Evolutionary conservation across 2,888 invertebrate species (phyloP).

Genomic region (Nomada ferruginata): DNA sequence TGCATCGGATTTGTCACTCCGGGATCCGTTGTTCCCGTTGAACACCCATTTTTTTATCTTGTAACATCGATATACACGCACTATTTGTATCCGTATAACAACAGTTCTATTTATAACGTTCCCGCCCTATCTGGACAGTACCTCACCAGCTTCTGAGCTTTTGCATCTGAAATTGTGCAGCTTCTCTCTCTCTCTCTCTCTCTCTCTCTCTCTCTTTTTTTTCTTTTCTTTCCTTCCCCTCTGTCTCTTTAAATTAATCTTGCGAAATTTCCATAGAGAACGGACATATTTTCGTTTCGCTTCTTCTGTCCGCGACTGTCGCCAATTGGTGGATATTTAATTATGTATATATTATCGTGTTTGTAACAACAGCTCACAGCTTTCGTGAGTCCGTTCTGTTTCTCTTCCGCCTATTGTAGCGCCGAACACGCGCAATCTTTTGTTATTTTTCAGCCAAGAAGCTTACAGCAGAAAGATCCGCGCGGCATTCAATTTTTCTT

Average conservation of each 20-base stretch:
- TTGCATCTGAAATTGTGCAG: conserved; percentile 81
- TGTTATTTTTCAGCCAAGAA: conserved; percentile 22
- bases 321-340: conserved; percentile 44
- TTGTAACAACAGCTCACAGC: conserved; percentile 35
- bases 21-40: background rate
- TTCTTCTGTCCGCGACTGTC: conserved; percentile 64
- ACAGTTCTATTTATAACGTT: conserved; percentile 8
- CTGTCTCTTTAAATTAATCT: conserved; percentile 22
- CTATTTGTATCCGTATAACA: conserved; percentile 4
- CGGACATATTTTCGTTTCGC: conserved; percentile 71
- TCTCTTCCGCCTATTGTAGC: conserved; percentile 33
- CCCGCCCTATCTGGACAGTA: conserved; percentile 23
- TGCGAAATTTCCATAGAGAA: conserved; percentile 62
- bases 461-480: conserved; percentile 10
- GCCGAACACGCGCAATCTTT: conserved; percentile 9
- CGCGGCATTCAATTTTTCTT: background rate
- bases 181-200: conserved; percentile 62
- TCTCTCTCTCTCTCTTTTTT: background rate
- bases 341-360: conserved; percentile 41
- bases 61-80: background rate
- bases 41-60: background rate
- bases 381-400: conserved; percentile 43
- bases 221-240: background rate
- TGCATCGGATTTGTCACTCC: conserved; percentile 27
- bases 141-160: conserved; percentile 81